Conservation (phyloP, 2,797 vertebrate species). For the Anisognathus igniventris region DNA sequence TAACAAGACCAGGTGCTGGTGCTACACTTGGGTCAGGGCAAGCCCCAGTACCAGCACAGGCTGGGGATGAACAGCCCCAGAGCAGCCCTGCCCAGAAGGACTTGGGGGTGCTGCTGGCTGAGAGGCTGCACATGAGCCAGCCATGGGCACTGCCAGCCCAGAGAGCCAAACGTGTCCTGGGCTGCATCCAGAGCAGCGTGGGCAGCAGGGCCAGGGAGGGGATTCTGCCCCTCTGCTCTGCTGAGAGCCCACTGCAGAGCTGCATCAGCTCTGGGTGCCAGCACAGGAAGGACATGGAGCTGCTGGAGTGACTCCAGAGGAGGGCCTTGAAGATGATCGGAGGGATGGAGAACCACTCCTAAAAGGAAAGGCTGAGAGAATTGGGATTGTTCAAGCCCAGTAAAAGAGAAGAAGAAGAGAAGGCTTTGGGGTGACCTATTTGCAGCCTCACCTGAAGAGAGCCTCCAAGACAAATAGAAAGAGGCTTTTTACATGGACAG, state of each 20-base stretch:
- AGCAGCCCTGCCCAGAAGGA: neutral
- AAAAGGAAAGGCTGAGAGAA: too few relatives aligned
- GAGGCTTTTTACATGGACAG: neutral
- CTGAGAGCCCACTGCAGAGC: too few relatives aligned
- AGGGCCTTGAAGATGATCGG: too few relatives aligned
- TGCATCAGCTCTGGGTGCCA: too few relatives aligned
- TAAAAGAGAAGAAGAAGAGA: too few relatives aligned
- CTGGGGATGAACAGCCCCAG: neutral
- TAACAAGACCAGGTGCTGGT: neutral
- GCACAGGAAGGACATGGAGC: too few relatives aligned
- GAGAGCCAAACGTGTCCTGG: neutral
- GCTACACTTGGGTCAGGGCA: accelerated
- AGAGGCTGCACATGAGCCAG: neutral
- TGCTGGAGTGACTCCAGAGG: too few relatives aligned
- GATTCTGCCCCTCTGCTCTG: too few relatives aligned
- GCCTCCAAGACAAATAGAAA: neutral
- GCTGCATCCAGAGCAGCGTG: neutral
- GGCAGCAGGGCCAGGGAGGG: neutral
- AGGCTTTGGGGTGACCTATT: neutral
- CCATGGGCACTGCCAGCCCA: neutral
- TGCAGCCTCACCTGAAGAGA: neutral
- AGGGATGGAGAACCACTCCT: too few relatives aligned
- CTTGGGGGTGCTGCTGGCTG: neutral
- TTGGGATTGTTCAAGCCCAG: too few relatives aligned
- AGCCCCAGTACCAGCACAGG: accelerated